A percentile compares a stretch with the other conserved stretches of the same genome.
Conservation (phyloP, 2,888 invertebrate species). For the Epistrophe grossulariae region DNA sequence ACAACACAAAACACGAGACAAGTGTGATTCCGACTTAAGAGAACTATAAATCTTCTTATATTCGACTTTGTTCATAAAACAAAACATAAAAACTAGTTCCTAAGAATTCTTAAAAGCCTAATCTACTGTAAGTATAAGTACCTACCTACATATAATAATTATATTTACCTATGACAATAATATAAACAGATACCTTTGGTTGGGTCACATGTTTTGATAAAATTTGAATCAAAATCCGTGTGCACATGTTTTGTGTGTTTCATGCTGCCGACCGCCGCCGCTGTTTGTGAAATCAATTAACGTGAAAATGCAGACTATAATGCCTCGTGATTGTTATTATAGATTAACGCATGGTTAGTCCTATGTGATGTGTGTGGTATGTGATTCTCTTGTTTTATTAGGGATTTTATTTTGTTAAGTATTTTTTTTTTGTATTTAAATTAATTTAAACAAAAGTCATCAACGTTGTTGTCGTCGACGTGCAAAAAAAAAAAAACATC, state of each 20-base stretch:
- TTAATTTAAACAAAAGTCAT: constrained; percentile 10
- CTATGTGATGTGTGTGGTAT: constrained; percentile 47
- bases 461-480: constrained; percentile 28
- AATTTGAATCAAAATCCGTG: constrained; percentile 26
- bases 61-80: too few relatives aligned
- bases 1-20: too few relatives aligned
- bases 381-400: constrained; percentile 36
- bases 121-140: background rate
- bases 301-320: constrained; percentile 66
- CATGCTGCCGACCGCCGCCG: constrained; percentile 17
- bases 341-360: constrained; percentile 70
- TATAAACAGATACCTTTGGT: constrained; percentile 1
- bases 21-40: too few relatives aligned
- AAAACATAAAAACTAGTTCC: background rate
- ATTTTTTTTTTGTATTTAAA: too few relatives aligned
- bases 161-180: constrained; percentile 37
- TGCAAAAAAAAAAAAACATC: constrained; percentile 17
- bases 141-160: too few relatives aligned
- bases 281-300: constrained; percentile 64
- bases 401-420: constrained; percentile 8
- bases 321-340: constrained; percentile 65
- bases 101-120: background rate
- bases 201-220: constrained; percentile 64
- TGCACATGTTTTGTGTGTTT: constrained; percentile 64
- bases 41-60: too few relatives aligned